Conservation (phyloP, 2,888 invertebrate genomes). For the Tortricodes alternella region DNA sequence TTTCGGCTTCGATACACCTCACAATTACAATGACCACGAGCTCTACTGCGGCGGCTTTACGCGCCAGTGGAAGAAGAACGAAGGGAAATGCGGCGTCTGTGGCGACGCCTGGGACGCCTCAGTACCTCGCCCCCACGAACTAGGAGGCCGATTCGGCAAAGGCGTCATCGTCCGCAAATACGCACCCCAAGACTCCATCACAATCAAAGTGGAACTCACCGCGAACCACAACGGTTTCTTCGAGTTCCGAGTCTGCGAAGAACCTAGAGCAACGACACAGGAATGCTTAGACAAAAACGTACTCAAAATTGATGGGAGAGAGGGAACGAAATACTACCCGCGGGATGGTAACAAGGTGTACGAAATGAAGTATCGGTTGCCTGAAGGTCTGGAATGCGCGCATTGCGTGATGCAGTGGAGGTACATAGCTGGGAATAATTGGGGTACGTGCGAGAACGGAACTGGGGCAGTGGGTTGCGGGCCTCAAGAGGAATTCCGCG, state of each 20-base stretch:
- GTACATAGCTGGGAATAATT: slow-evolving; percentile 93
- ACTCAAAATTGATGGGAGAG: slow-evolving; percentile 79
- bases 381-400: slow-evolving; percentile 85
- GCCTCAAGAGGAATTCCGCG: slow-evolving; percentile 93
- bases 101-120: slow-evolving; percentile 92
- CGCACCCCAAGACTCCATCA: slow-evolving; percentile 85
- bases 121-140: slow-evolving; percentile 89
- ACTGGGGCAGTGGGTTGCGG: slow-evolving; percentile 93
- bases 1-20: slow-evolving; percentile 93
- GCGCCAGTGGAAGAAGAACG: slow-evolving; percentile 91
- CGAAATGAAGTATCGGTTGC: slow-evolving; percentile 87
- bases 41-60: slow-evolving; percentile 93
- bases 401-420: slow-evolving; percentile 95
- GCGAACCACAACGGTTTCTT: slow-evolving; percentile 94
- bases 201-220: slow-evolving; percentile 91
- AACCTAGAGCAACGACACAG: slow-evolving; percentile 86
- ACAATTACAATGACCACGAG: slow-evolving; percentile 95
- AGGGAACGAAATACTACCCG: slow-evolving; percentile 86
- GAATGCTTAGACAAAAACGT: slow-evolving; percentile 90
- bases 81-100: slow-evolving; percentile 93
- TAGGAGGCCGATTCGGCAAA: slow-evolving; percentile 91
- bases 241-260: slow-evolving; percentile 91
- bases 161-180: slow-evolving; percentile 92
- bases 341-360: slow-evolving; percentile 90
- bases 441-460: slow-evolving; percentile 89